These are phyloP conservation scores for Amblyteles armatorius DNA, from an alignment of 2,888 invertebrate genomes.

Conservation along the genomic window DNA sequence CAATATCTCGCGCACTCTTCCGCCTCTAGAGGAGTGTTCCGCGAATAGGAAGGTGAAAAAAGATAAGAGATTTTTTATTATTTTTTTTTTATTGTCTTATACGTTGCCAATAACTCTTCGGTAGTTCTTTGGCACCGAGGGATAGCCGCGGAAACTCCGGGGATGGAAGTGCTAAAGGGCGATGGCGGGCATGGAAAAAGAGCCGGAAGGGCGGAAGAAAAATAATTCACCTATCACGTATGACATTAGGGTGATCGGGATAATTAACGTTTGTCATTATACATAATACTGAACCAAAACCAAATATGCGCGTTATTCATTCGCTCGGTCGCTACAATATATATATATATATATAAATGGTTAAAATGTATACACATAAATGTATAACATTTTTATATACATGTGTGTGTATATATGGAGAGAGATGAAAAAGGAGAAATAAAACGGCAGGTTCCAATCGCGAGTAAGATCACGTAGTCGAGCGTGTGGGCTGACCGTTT, in stretches of 20 bases:
- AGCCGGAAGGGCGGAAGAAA: neutral
- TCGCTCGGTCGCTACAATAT: too few species aligned
- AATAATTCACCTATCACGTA: neutral
- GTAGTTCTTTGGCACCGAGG: neutral
- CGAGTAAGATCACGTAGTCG: constrained; percentile 63
- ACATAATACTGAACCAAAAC: too few species aligned
- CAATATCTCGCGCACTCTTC: neutral
- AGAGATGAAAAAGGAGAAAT: constrained; percentile 51
- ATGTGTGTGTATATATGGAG: neutral
- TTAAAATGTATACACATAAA: too few species aligned
- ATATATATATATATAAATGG: too few species aligned
- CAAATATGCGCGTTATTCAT: too few species aligned
- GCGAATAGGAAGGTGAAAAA: neutral
- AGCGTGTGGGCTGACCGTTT: constrained; percentile 56
- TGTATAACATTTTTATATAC: too few species aligned
- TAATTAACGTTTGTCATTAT: too few species aligned
- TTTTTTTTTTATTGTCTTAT: neutral
- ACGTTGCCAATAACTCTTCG: neutral
- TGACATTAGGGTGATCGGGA: too few species aligned
- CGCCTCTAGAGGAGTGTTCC: neutral
- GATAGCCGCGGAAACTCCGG: neutral
- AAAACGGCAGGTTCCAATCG: constrained; percentile 54
- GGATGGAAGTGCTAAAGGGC: neutral
- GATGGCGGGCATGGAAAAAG: neutral
- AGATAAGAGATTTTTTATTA: neutral